phyloP scores from a whole-genome alignment of 2,888 invertebrate species.

The Cataglyphis livida region DNA sequence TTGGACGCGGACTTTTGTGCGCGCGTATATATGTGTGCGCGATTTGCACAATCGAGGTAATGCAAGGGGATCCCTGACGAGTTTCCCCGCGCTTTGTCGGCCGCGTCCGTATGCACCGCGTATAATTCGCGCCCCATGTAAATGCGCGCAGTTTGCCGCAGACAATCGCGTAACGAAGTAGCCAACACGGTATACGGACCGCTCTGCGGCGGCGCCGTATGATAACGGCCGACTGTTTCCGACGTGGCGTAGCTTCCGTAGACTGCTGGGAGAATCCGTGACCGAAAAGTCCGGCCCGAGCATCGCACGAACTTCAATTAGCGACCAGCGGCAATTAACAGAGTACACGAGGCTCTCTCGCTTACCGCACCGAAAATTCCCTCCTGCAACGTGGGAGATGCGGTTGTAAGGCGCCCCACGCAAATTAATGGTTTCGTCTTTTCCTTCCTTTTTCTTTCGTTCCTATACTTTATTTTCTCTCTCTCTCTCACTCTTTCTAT shows the following conservation, averaged over 20 bases:
- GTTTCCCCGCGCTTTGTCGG: constrained; percentile 41
- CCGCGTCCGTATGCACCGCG: constrained; percentile 32
- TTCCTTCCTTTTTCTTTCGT: background rate
- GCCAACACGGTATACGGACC: constrained; percentile 11
- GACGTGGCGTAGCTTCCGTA: constrained; percentile 16
- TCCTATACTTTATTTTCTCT: constrained; percentile 10
- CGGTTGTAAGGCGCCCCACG: constrained; percentile 51
- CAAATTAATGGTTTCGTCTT: constrained; percentile 65
- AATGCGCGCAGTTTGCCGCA: constrained; percentile 56
- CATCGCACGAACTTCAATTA: constrained; percentile 66
- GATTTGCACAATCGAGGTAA: constrained; percentile 22
- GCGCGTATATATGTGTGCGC: background rate
- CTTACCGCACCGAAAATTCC: constrained; percentile 63
- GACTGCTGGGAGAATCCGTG: constrained; percentile 46
- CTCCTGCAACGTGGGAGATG: constrained; percentile 36
- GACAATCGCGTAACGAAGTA: constrained; percentile 65
- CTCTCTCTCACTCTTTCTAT: background rate
- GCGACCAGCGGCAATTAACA: constrained; percentile 70
- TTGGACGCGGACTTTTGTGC: background rate
- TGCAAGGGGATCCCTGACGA: constrained; percentile 25
- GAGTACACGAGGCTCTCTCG: constrained; percentile 63
- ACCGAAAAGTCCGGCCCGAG: constrained; percentile 39
- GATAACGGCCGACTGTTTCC: constrained; percentile 50
- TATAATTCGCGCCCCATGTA: constrained; percentile 54
- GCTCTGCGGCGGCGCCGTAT: constrained; percentile 7